Percentiles rank a stretch among this genome's conserved stretches.
Evolutionary conservation across 2,888 invertebrate species (phyloP).

Genomic region (Bombyx huttoni): DNA sequence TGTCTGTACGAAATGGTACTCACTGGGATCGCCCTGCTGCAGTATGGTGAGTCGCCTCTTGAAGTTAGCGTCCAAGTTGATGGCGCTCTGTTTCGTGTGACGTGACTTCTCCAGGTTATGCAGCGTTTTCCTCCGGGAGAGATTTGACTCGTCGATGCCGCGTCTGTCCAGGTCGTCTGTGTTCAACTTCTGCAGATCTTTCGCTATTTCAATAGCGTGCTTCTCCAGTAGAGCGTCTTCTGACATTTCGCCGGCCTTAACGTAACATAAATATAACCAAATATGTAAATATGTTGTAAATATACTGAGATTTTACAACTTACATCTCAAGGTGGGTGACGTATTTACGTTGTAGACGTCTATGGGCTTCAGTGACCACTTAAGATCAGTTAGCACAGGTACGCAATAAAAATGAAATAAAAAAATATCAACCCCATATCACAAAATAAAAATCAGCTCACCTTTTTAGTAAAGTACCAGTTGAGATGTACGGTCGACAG

Average conservation of each 20-base stretch:
- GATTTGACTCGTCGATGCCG: constrained; percentile 78
- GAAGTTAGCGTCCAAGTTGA: constrained; percentile 94
- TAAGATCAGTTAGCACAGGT: no score
- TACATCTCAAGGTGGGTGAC: no score
- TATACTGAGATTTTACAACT: no score
- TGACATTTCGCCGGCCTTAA: constrained; percentile 83
- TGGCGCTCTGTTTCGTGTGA: constrained; percentile 84
- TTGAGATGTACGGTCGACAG: constrained; percentile 92
- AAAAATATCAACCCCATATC: no score
- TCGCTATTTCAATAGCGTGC: constrained; percentile 91
- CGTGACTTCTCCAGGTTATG: constrained; percentile 89
- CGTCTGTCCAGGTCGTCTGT: constrained; percentile 87
- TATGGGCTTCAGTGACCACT: no score
- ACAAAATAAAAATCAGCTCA: constrained; percentile 30
- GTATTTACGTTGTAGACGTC: no score
- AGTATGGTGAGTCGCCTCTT: constrained; percentile 89
- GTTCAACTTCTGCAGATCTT: constrained; percentile 86
- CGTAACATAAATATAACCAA: no score
- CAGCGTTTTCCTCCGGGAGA: constrained; percentile 86
- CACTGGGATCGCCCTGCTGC: constrained; percentile 76
- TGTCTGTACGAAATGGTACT: constrained; percentile 7
- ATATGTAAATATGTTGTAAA: no score
- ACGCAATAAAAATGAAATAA: no score
- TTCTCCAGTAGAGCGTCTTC: constrained; percentile 88
- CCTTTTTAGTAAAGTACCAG: constrained; percentile 84